Percentiles rank a stretch among this genome's conserved stretches.
phyloP scores from a whole-genome alignment of 2,888 invertebrate genomes.

The Lobophora halterata region DNA sequence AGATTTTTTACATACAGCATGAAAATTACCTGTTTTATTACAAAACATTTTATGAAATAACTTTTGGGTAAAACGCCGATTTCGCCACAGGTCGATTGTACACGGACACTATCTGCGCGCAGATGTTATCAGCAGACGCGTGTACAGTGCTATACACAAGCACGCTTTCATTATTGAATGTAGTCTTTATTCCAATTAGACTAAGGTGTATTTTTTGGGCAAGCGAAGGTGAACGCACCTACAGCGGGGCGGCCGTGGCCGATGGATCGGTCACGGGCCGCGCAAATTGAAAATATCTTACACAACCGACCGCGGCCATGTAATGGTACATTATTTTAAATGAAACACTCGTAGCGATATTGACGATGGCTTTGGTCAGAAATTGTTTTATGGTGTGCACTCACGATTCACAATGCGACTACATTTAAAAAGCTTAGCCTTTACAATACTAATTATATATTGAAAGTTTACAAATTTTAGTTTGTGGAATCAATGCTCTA shows the following conservation, averaged over 20 bases:
- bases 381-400: not conserved
- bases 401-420: too few species aligned
- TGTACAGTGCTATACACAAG: constrained; percentile 9
- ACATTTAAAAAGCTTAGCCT: too few species aligned
- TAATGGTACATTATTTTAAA: constrained; percentile 20
- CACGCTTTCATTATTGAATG: not conserved
- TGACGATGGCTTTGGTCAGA: not conserved
- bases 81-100: constrained; percentile 31
- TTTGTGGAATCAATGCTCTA: too few species aligned
- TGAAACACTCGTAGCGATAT: constrained; percentile 7
- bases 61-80: constrained; percentile 15
- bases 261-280: constrained; percentile 43
- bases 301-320: constrained; percentile 18
- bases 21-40: too few species aligned
- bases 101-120: constrained; percentile 23
- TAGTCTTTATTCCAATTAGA: too few species aligned
- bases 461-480: too few species aligned
- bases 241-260: constrained; percentile 38
- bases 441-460: too few species aligned
- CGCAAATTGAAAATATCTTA: constrained; percentile 46
- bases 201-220: too few species aligned
- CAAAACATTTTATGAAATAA: not conserved
- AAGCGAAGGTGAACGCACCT: constrained; percentile 15
- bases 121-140: constrained; percentile 30
- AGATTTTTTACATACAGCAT: too few species aligned